Conservation (phyloP, 2,113 vertebrate genomes). For the Indri indri region DNA sequence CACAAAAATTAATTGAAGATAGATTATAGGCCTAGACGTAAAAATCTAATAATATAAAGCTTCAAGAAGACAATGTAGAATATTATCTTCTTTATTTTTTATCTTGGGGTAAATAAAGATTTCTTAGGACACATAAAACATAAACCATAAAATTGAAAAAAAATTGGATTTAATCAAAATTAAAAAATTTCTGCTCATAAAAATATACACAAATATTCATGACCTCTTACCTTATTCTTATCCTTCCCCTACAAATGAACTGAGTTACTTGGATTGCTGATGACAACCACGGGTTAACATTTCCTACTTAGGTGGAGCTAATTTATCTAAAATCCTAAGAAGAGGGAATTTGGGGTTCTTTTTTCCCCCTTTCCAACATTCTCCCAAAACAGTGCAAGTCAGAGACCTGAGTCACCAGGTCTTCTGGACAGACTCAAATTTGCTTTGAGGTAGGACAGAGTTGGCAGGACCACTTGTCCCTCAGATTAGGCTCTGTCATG, state of each 20-base stretch:
- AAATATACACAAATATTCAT: not conserved
- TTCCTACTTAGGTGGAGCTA: not conserved
- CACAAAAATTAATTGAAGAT: not conserved
- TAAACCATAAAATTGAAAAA: not conserved
- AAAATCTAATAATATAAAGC: not conserved
- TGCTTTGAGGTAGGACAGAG: not conserved
- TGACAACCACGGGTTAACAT: not conserved
- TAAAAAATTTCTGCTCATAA: not conserved
- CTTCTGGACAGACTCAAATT: not conserved
- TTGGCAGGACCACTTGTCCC: not conserved
- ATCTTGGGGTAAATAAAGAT: not conserved
- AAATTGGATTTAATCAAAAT: not conserved
- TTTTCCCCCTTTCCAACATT: not conserved
- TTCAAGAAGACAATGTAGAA: not conserved
- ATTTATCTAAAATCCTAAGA: not conserved
- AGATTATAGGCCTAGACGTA: not conserved
- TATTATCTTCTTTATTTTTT: not conserved
- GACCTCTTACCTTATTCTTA: not conserved
- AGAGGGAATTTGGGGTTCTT: not conserved
- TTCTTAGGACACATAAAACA: not conserved
- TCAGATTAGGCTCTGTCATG: not conserved
- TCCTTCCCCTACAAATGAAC: not conserved
- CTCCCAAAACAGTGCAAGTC: not conserved
- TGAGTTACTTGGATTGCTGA: not conserved
- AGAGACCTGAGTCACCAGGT: not conserved